A percentile compares a stretch with the other conserved stretches of the same genome.
Conservation (phyloP, 2,888 invertebrate species). For the Dicyrtomina minuta region DNA sequence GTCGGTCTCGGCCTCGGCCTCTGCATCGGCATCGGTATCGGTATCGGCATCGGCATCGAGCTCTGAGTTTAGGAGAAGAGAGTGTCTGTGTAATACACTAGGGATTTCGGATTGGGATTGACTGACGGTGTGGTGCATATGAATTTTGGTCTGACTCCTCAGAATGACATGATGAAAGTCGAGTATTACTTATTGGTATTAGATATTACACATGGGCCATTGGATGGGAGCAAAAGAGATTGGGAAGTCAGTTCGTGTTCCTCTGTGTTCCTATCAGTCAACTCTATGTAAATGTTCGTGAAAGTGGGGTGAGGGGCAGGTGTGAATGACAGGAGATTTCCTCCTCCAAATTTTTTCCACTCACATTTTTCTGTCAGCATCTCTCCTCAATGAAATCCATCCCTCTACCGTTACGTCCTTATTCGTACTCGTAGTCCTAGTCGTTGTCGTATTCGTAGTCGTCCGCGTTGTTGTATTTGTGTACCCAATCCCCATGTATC, state of each 20-base stretch:
- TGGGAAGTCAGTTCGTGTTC: neutral
- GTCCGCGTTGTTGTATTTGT: too few species aligned
- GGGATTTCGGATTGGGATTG: neutral
- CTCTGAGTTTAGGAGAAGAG: neutral
- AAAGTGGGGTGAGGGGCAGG: conserved; percentile 44
- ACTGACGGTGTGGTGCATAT: neutral
- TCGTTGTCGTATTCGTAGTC: too few species aligned
- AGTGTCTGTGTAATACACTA: neutral
- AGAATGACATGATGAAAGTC: conserved; percentile 6
- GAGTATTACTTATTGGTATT: conserved; percentile 18
- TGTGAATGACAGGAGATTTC: conserved; percentile 52
- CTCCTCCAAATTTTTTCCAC: conserved; percentile 49
- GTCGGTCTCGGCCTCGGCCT: too few species aligned
- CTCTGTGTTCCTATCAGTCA: conserved; percentile 3
- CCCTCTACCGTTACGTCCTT: neutral
- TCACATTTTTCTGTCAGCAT: conserved; percentile 48
- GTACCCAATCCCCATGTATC: too few species aligned
- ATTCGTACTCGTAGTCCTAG: too few species aligned
- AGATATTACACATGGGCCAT: conserved; percentile 12
- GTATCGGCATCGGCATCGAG: too few species aligned
- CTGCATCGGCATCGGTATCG: too few species aligned
- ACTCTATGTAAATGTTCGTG: conserved; percentile 1
- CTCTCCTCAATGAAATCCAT: conserved; percentile 32
- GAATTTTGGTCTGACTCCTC: too few species aligned
- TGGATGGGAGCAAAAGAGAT: conserved; percentile 5